Evolutionary conservation across 92 coral and sea anemone genomes (phyloP).

Genomic region (Micromussa lordhowensis): DNA sequence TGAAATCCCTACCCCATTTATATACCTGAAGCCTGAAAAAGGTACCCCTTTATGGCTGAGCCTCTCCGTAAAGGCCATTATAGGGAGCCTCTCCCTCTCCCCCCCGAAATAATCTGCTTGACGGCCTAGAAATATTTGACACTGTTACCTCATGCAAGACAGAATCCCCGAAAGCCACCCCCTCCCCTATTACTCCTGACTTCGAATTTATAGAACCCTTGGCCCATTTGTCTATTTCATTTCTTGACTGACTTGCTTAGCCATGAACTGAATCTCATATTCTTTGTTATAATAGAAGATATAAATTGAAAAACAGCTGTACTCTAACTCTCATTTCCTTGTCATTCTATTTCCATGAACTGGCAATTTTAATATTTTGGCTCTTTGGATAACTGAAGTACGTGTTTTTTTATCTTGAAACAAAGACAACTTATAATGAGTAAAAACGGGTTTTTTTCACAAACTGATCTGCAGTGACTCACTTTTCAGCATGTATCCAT

Average conservation of each 20-base stretch:
- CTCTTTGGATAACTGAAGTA: too few relatives aligned
- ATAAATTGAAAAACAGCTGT: not conserved
- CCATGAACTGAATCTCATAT: too few relatives aligned
- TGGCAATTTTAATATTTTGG: too few relatives aligned
- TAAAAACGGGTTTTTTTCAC: not conserved
- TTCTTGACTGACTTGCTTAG: not conserved
- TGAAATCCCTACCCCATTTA: too few relatives aligned
- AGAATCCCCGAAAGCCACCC: not conserved
- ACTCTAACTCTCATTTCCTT: not conserved
- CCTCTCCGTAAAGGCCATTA: too few relatives aligned
- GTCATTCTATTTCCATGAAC: not conserved
- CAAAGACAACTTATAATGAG: not conserved
- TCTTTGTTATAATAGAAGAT: not conserved
- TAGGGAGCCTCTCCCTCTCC: not conserved
- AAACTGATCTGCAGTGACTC: not conserved
- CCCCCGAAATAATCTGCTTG: too few relatives aligned
- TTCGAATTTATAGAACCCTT: too few relatives aligned
- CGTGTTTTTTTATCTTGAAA: too few relatives aligned
- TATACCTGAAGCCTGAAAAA: too few relatives aligned
- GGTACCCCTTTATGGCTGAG: too few relatives aligned
- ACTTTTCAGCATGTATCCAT: conserved; percentile 16
- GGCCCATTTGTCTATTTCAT: too few relatives aligned
- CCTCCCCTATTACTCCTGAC: not conserved
- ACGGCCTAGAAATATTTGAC: too few relatives aligned
- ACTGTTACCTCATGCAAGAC: not conserved